Base-by-base conservation (phyloP, 2,797 vertebrate species). In the Lepus oiostolus region DNA sequence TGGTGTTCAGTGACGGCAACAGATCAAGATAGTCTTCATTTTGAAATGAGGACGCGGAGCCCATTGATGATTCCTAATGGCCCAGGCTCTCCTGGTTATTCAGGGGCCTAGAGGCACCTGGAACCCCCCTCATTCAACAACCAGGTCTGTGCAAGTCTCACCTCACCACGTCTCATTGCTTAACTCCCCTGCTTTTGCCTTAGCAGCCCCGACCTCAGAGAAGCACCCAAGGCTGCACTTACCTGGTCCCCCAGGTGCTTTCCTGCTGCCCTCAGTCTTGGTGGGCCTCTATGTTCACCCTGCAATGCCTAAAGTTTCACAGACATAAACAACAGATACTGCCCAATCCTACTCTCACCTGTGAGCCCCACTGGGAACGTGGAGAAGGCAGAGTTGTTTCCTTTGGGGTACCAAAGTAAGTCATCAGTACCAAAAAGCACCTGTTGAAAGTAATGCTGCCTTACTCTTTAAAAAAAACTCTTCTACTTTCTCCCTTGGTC, bases 341-440 rank as follows among this genome's bases (percentile, higher is more conserved):
- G 70, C 21, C 58, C 21, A 60, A 75, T 32, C 28, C 76, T 42
- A 10, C 28, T n/a, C 3, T 92, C 32, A 62, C 74, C 54, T 93
- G 77, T 38, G 26, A 30, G 50, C 10, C 9, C n/a, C 85, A 67
- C 28, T 58, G 50, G 47, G 65, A 26, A 26, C 54, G 5, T 10
- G n/a, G 52, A 60, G 42, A 93, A 32, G 13, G 28, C 2, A 14
- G 14, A 75, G 13, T 30, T 75, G 85, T 86, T 89, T 91, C 70
- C 50, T 38, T 1, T 17, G 0, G 16, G 50, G 24, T 58, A 52
- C 74, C 62, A 52, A 63, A 79, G 7, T 47, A 14, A 42, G 17
- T 87, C 13, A 17, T 22, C 84, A 70, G 77, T 30, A 85, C n/a
- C 74, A 95, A 26, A 94, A 88, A 54, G 17, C 54, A 68, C 4